Evolutionary conservation across 2,113 vertebrate genomes (phyloP), one percentile per base, ranked within the genome.

Genomic region (Halcyon senegalensis): DNA sequence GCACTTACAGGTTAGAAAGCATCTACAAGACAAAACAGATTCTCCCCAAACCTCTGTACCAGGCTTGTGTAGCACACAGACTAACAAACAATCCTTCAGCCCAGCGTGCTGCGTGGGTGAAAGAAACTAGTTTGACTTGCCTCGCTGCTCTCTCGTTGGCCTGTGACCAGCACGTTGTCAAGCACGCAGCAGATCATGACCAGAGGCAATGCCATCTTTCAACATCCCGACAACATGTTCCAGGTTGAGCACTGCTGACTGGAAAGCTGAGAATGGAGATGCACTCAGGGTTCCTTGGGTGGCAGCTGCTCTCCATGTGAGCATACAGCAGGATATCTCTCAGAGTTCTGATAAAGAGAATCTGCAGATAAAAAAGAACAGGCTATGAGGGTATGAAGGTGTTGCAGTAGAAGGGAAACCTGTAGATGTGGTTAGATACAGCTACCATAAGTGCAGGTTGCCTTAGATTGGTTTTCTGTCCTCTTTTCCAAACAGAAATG

Each of bases 111-210:
- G 69, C 0, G 91, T 95, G 84, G 96, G 94, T 94, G 87, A 84
- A 69, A 77, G 44, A 87, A 97, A 97, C 96, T 0, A 53, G 95
- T 97, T 11, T 31, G 84, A 93, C 95, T 50, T 95, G 96, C 87
- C 93, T 72, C 16, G 0, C 96, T 67, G 62, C 94, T 97, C 77
- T 87, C 62, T 75, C 30, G 87, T 89, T 91, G 87, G 87, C 93
- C 66, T n/a, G 9, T 0, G 7, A 67, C 18, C 74, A 87, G 77
- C 91, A 87, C 5, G 0, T 43, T 72, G 73, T 31, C 4, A 2
- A 72, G 58, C 93, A 87, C 1, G 0, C 27, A 59, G 76, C 85
- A 58, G 33, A 62, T 77, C 18, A 1, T 86, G 79, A 74, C 94
- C 93, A 94, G 84, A 62, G 94, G 91, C 91, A 89, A 75, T 31